phyloP scores from a whole-genome alignment of 2,797 vertebrate genomes.

The Xiphorhynchus erythropygius region DNA sequence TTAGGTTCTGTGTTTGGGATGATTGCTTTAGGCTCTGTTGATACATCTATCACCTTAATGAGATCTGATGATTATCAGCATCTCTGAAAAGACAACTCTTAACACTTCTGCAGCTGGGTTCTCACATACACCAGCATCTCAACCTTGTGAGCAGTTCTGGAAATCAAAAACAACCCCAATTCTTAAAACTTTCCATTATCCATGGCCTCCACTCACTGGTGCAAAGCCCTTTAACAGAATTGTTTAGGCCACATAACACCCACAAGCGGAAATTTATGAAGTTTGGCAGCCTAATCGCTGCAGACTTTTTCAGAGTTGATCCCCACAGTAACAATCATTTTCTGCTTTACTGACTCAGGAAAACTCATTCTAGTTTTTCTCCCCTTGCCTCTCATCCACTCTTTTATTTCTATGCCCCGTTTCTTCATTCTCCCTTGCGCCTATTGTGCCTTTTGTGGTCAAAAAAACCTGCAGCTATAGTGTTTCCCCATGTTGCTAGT shows the following conservation, averaged over 20 bases:
- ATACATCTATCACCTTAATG: not conserved
- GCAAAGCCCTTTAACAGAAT: not conserved
- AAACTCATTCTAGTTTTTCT: constrained; percentile 28
- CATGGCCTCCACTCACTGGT: not conserved
- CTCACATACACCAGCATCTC: not conserved
- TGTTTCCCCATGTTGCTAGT: not conserved
- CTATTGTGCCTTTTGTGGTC: not conserved
- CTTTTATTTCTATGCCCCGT: not conserved
- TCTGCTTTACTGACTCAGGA: constrained; percentile 44
- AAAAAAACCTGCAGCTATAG: not conserved
- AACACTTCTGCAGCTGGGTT: not conserved
- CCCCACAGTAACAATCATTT: constrained; percentile 23
- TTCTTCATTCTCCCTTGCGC: not conserved
- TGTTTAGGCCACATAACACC: not conserved
- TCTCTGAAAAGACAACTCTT: not conserved
- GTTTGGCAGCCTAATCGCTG: not conserved
- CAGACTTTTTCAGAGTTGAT: not conserved
- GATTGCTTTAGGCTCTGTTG: not conserved
- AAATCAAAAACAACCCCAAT: not conserved
- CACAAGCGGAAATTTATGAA: not conserved
- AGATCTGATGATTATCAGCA: not conserved
- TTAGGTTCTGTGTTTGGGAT: not conserved
- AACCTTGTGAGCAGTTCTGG: not conserved
- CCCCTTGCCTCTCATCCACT: not conserved
- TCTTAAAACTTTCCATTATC: not conserved